A percentile compares a stretch with the other conserved stretches of the same genome.
Evolutionary conservation across 2,113 vertebrate genomes (phyloP).

Genomic region (Oxygymnocypris stewartii): DNA sequence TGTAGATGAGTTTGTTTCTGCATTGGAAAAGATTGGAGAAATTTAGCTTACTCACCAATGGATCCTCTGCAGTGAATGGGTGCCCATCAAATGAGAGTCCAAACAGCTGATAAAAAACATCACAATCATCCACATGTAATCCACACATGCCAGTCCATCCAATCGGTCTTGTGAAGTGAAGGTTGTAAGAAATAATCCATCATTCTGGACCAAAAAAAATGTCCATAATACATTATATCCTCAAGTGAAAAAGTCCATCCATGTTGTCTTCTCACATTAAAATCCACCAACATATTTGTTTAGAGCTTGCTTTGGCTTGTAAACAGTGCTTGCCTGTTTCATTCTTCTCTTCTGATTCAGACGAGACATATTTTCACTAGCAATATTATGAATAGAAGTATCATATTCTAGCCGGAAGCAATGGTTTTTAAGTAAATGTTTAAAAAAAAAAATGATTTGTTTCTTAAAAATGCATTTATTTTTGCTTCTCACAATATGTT

Average conservation of each 20-base stretch:
- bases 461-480: too few relatives aligned
- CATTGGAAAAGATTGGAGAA: not conserved
- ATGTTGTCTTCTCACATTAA: not conserved
- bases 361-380: not conserved
- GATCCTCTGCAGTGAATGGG: too few relatives aligned
- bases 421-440: not conserved
- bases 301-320: not conserved
- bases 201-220: not conserved
- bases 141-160: not conserved
- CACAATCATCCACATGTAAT: not conserved
- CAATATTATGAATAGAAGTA: not conserved
- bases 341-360: not conserved
- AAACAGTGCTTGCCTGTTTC: too few relatives aligned
- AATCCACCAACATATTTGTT: not conserved
- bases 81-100: not conserved
- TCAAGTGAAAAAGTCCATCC: not conserved
- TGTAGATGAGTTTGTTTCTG: not conserved
- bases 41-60: not conserved
- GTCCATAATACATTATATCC: not conserved
- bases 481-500: too few relatives aligned
- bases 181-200: not conserved
- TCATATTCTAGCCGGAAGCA: not conserved
- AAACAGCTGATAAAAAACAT: not conserved
- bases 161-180: not conserved
- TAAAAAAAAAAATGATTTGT: not conserved